Evolutionary conservation across 2,888 invertebrate species (phyloP), one percentile per base, ranked within the genome.

Genomic region (Boloria euphrosyne): DNA sequence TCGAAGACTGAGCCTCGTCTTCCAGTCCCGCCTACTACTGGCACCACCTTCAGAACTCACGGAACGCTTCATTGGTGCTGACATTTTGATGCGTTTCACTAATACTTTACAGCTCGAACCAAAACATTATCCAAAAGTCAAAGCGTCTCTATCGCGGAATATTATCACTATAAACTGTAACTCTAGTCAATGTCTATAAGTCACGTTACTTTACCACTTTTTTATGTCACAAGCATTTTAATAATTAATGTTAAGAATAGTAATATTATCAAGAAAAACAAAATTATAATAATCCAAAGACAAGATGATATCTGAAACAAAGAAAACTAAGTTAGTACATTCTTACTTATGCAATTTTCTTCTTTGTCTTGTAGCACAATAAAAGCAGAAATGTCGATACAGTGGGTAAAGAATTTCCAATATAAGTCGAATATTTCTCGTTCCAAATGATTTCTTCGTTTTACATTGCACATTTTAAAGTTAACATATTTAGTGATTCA

Each of bases 1-100:
- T 71, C 96, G 93, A 60, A 96, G 91, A 73, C 96, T 96, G 73
- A 96, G 93, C 72, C 96, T 90, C 86, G 95, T 94, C 83, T 94
- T 95, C 96, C 96, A 96, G 77, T 96, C 95, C 66, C 95, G 93
- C 74, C 80, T 87, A 75, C 94, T 87, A 75, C 94, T 93, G 74
- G 87, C 80, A 16, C 86, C 88, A 14, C 90, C 90, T 77, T 96
- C 96, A 67, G 94, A 94, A 74, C 95, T 95, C 77, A 94, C 92
- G 49, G 95, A 95, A 55, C 95, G 92, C 80, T 94, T 93, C 87
- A 95, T 95, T 3, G 93, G 93, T 73, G 81, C 77, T 73, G 91
- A 87, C 89, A 90, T 90, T 13, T 77, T 68, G 62, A 63, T 53
- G 63, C 50, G 46, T 55, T 62, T 51, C 17, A 61, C 58, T 27